phyloP scores from a whole-genome alignment of 2,113 vertebrate genomes.

The Crotalus tigris region DNA sequence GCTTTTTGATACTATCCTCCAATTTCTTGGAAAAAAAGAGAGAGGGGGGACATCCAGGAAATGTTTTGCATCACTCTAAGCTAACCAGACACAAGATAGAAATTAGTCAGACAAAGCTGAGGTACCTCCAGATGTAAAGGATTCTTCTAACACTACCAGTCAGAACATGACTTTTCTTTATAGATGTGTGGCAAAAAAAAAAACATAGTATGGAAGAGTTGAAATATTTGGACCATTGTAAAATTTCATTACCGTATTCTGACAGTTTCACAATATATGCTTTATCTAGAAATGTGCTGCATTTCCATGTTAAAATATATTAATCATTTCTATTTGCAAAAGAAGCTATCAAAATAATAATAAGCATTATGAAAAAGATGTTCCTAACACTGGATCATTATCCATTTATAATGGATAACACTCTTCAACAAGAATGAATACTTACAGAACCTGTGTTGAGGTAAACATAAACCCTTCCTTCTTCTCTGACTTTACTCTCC shows the following conservation, averaged over 20 bases:
- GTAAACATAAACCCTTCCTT: constrained; percentile 91
- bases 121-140: neutral
- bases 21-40: neutral
- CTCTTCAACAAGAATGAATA: constrained; percentile 26
- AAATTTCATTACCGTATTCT: neutral
- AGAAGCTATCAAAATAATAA: neutral
- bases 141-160: neutral
- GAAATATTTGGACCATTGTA: neutral
- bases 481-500: constrained; percentile 83
- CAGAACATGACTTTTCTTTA: neutral
- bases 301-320: neutral
- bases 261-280: neutral
- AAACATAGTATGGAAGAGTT: neutral
- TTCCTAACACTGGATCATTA: neutral
- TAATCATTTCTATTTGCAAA: neutral
- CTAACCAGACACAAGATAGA: neutral
- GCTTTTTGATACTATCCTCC: neutral
- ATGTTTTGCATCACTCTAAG: neutral
- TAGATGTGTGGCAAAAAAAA: neutral
- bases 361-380: neutral
- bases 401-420: too few relatives aligned
- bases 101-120: neutral
- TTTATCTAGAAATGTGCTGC: neutral
- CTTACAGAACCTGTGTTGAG: constrained; percentile 88
- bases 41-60: neutral